These are phyloP conservation scores for Oreochromis niloticus DNA, from an alignment of 2,113 vertebrate genomes.

Conservation along the genomic window DNA sequence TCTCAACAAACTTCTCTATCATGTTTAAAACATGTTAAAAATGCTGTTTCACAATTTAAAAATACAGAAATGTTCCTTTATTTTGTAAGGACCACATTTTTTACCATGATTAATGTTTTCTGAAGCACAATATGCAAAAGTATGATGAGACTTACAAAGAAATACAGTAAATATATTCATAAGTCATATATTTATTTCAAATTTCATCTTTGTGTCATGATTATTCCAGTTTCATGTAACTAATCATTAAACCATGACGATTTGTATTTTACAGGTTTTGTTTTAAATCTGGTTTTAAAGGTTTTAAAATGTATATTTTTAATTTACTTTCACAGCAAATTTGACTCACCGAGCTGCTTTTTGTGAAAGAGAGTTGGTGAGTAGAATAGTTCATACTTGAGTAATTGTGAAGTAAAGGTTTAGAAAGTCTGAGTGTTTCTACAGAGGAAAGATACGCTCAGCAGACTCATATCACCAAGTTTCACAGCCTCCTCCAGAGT, in stretches of 20 bases:
- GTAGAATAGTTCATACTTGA: no score
- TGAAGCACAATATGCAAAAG: not conserved
- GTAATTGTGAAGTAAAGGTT: no score
- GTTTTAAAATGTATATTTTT: no score
- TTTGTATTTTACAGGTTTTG: not conserved
- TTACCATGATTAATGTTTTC: not conserved
- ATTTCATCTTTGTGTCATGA: not conserved
- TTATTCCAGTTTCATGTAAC: not conserved
- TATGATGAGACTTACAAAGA: not conserved
- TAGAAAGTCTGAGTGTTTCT: no score
- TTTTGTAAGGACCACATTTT: not conserved
- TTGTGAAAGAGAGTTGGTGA: no score
- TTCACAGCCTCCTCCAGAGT: rapidly evolving
- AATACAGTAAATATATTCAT: not conserved
- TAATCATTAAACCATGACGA: not conserved
- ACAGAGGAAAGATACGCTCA: no score
- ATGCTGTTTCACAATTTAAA: not conserved
- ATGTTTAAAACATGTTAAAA: not conserved
- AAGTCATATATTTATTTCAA: not conserved
- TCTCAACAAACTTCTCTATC: not conserved
- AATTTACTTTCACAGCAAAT: no score
- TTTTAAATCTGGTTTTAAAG: no score
- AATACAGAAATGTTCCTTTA: not conserved
- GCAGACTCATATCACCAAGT: no score
- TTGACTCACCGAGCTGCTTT: no score